Conservation (phyloP, 2,797 vertebrate genomes). For the Anisognathus igniventris region DNA sequence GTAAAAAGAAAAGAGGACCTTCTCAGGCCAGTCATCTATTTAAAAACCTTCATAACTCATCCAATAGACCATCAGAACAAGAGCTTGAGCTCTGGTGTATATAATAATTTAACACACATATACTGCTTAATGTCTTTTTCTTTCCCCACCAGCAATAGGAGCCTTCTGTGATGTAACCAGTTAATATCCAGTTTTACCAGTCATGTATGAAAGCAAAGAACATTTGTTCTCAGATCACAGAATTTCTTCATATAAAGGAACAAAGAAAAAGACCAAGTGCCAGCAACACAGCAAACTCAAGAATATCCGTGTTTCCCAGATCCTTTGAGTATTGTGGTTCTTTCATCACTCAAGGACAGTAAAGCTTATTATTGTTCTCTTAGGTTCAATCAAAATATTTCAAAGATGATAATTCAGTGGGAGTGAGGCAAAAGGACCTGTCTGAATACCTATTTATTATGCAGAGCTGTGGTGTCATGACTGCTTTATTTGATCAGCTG, state of each 20-base stretch:
- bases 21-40: neutral
- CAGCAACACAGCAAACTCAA: neutral
- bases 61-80: neutral
- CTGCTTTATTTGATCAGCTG: neutral
- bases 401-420: conserved; percentile 4
- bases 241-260: neutral
- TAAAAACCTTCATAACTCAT: neutral
- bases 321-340: neutral
- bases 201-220: neutral
- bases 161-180: neutral
- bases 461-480: neutral
- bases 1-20: neutral
- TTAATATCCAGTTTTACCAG: neutral
- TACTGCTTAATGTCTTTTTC: neutral
- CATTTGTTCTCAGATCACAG: neutral
- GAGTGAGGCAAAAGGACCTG: neutral
- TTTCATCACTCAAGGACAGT: neutral
- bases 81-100: neutral
- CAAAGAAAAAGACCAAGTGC: neutral
- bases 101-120: neutral
- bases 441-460: conserved; percentile 19
- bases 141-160: neutral
- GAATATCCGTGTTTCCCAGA: neutral
- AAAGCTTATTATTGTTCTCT: neutral
- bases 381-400: neutral